Percentiles rank a stretch among this genome's conserved stretches.
These are phyloP conservation scores for Orientallactaga bullata DNA, from an alignment of 2,113 vertebrate genomes.

Conservation along the genomic window DNA sequence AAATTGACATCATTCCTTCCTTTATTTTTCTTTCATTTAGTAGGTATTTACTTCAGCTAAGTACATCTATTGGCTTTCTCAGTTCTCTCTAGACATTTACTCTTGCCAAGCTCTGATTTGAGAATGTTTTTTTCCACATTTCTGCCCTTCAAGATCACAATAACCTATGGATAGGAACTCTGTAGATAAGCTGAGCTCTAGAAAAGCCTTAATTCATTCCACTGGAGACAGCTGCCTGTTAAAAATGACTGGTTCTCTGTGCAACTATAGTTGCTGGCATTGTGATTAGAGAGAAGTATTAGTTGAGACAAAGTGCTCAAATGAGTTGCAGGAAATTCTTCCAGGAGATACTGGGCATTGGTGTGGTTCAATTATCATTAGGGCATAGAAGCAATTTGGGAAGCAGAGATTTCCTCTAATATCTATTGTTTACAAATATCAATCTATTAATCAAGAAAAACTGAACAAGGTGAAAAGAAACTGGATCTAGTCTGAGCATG, in stretches of 20 bases:
- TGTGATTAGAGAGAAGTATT: background rate
- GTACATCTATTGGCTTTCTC: background rate
- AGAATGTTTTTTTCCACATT: background rate
- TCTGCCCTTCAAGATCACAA: background rate
- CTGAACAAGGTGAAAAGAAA: background rate
- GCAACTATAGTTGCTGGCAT: background rate
- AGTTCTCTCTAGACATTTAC: background rate
- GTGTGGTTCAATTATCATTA: background rate
- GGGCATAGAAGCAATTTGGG: background rate
- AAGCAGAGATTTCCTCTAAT: background rate
- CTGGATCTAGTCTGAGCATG: background rate
- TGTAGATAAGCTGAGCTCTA: background rate
- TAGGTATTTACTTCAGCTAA: background rate
- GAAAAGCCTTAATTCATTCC: slow-evolving; percentile 2
- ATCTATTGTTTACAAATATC: background rate
- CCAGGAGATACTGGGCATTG: background rate
- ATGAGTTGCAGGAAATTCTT: slow-evolving; percentile 20
- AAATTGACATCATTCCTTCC: background rate
- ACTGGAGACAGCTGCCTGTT: background rate
- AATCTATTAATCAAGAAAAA: background rate
- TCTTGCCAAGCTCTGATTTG: background rate
- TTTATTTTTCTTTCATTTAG: background rate
- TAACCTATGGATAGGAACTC: background rate
- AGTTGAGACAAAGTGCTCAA: background rate
- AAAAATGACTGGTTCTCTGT: background rate